phyloP scores from a whole-genome alignment of 1,140 invertebrate species.

The Drosophila busckii region DNA sequence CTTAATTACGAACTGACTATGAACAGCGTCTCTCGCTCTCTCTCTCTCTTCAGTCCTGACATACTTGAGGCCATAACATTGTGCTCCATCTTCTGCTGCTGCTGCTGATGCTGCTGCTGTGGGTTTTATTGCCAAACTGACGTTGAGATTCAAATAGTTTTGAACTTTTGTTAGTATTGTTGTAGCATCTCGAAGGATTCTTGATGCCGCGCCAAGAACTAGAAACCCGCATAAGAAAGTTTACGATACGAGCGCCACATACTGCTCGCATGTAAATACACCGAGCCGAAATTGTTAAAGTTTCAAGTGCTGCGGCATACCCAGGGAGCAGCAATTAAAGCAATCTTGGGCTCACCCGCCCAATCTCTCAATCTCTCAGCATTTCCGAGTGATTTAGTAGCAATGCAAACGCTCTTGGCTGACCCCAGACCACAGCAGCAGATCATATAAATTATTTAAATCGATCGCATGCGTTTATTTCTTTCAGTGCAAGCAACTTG shows the following conservation, averaged over 20 bases:
- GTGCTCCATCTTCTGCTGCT: not conserved
- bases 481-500: too few relatives aligned
- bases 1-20: slow-evolving; percentile 31
- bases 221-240: slow-evolving; percentile 73
- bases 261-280: slow-evolving; percentile 61
- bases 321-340: slow-evolving; percentile 43
- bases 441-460: too few relatives aligned
- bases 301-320: not conserved
- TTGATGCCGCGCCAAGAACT: slow-evolving; percentile 64
- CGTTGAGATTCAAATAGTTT: slow-evolving; percentile 57
- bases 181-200: slow-evolving; percentile 47
- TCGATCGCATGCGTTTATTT: too few relatives aligned
- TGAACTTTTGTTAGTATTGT: slow-evolving; percentile 40
- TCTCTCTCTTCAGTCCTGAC: slow-evolving; percentile 24
- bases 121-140: slow-evolving; percentile 40
- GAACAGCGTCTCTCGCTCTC: not conserved
- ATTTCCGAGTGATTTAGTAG: too few relatives aligned
- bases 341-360: slow-evolving; percentile 31
- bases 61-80: slow-evolving; percentile 24
- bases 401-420: too few relatives aligned
- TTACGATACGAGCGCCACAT: slow-evolving; percentile 53
- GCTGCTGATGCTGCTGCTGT: not conserved
- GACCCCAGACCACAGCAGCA: too few relatives aligned
- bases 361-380: too few relatives aligned
- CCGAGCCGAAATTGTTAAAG: slow-evolving; percentile 32